Evolutionary conservation across 92 coral and sea anemone genomes (phyloP), one percentile per base, ranked within the genome.

Genomic region (Muricea muricata): DNA sequence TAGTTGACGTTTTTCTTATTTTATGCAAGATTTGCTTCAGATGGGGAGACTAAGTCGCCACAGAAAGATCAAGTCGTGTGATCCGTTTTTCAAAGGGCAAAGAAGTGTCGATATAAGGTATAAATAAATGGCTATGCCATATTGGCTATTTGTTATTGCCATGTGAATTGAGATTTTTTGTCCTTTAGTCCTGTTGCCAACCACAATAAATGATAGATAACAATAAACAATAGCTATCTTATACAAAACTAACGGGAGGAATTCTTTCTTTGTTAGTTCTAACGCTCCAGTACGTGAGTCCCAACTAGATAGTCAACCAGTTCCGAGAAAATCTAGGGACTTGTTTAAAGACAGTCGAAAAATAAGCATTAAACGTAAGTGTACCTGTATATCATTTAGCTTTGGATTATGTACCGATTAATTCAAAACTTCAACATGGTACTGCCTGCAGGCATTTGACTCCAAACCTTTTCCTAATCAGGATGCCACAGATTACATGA

Each of bases 41-140:
- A 96, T 96, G 99, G 99, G 99, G 32, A 87, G 99, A 46, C 69
- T 90, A 73, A 93, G 98, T 86, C 93, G 97, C 55, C 90, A 96
- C 83, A 89, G 86, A 79, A 96, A 96, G 69, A 82, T 93, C 26
- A 96, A 96, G 74, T 85, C 97, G 24, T 92, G 94, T 81, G 99
- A 96, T 89, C 99, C 99, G 58, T 96, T 96, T 80, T 92, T 86
- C 72, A 96, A 91, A 32, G 99, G 99, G 75, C 90, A 86, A 65
- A 93, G 68, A 84, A 40, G 58, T 81, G 89, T 78, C 4, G 31
- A 17, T 18, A 67, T 33, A 56, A 78, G 71, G 83, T 78, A 78
- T 23, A 12, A 28, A 21, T 58, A 29, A 6, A 23, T 1, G 13
- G 18, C 7, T 15, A 8, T 65, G 32, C 5, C 37, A 7, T 5